Conservation (phyloP, 2,888 invertebrate genomes). For the Abrostola tripartita region DNA sequence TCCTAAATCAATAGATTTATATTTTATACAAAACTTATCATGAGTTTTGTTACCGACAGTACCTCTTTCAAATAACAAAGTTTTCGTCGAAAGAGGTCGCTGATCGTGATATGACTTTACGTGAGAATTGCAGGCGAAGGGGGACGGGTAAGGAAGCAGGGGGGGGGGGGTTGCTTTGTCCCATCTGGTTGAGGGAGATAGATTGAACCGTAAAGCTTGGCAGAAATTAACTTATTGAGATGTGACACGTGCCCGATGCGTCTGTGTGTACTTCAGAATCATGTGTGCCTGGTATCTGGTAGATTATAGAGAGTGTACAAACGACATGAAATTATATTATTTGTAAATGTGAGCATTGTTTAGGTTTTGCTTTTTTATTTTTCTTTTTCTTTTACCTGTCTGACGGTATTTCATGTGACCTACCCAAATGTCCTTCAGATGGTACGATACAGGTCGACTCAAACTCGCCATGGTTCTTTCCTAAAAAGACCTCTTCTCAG, state of each 20-base stretch:
- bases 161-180: not conserved
- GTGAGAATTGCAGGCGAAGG: conserved; percentile 33
- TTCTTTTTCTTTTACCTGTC: too few species aligned
- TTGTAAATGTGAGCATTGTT: too few species aligned
- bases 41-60: not conserved
- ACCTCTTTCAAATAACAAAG: conserved; percentile 30
- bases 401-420: too few species aligned
- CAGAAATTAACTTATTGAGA: conserved; percentile 13
- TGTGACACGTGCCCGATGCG: not conserved
- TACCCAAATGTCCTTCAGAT: too few species aligned
- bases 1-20: too few species aligned
- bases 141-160: not conserved
- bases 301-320: too few species aligned
- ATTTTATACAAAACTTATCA: too few species aligned
- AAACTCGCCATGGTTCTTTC: too few species aligned
- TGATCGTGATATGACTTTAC: conserved; percentile 48
- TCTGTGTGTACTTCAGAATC: not conserved
- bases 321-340: too few species aligned
- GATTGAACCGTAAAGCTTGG: conserved; percentile 15
- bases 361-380: too few species aligned
- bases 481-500: too few species aligned
- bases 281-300: not conserved
- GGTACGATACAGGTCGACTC: too few species aligned
- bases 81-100: conserved; percentile 29
- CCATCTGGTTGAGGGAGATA: not conserved